Conservation (phyloP, 2,113 vertebrate species). For the Nannobrachium achirus region DNA sequence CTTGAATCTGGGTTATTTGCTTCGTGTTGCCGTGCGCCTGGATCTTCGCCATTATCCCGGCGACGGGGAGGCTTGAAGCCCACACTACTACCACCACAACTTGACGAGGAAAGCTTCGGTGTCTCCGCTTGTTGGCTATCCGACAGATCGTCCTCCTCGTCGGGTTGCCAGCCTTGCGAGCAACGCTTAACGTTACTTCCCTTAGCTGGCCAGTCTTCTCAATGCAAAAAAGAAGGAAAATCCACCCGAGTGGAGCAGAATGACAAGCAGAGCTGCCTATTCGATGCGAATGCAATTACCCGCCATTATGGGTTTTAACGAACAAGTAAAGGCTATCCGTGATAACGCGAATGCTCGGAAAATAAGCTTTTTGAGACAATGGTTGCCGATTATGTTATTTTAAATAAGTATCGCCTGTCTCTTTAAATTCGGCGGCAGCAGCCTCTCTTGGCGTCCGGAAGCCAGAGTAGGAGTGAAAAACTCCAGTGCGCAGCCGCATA, state of each 20-base stretch:
- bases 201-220: slow-evolving; percentile 69
- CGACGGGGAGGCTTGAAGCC: slow-evolving; percentile 67
- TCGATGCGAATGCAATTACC: slow-evolving; percentile 64
- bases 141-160: slow-evolving; percentile 72
- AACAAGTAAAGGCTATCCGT: slow-evolving; percentile 9
- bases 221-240: slow-evolving; percentile 59
- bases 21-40: slow-evolving; percentile 83
- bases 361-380: slow-evolving; percentile 69
- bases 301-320: slow-evolving; percentile 49
- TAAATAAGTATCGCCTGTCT: slow-evolving; percentile 80
- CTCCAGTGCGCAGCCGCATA: slow-evolving; percentile 65
- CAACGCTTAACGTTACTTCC: slow-evolving; percentile 58
- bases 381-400: slow-evolving; percentile 75
- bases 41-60: slow-evolving; percentile 86
- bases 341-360: slow-evolving; percentile 35
- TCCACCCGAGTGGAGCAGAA: slow-evolving; percentile 60
- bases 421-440: slow-evolving; percentile 87
- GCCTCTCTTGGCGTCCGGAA: slow-evolving; percentile 81
- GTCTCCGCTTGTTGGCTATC: slow-evolving; percentile 73
- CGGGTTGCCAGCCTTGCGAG: slow-evolving; percentile 75
- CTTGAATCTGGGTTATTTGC: slow-evolving; percentile 83
- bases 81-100: slow-evolving; percentile 63
- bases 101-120: slow-evolving; percentile 67
- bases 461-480: slow-evolving; percentile 75
- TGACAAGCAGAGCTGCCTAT: slow-evolving; percentile 66